Base-by-base conservation (phyloP, 2,113 vertebrate genomes). In the Epinephelus lanceolatus region DNA sequence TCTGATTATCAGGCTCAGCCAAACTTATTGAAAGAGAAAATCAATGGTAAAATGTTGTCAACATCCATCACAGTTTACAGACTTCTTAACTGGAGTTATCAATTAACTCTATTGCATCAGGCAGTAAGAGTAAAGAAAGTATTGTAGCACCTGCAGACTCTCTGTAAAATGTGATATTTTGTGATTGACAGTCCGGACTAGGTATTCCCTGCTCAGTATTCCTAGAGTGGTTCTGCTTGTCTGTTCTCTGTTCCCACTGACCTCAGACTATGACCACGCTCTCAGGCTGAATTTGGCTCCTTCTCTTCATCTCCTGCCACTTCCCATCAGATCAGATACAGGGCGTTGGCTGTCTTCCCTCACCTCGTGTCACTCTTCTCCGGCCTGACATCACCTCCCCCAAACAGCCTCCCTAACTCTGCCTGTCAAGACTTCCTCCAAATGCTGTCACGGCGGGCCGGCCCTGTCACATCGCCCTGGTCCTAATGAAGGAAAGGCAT, bases 281-380 rank as follows among this genome's bases (percentile, higher is more conserved):
- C 82, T 92, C 76, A 47, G 80, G 19, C 76, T 53, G 65, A 82
- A 76, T 89, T 85, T 86, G 77, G 69, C 84, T 87, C 61, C 80
- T 62, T 75, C 77, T 76, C 71, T 83, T 85, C 85, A 77, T 85
- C 82, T 83, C 61, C 85, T 90, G 90, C 69, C 92, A 82, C 78
- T 49, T 88, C 86, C 63, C 53, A 83, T 94, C 81, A 84, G 66
- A 88, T 91, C 87, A 89, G 69, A 88, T 76, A 40, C 76, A 69
- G 73, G 85, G 81, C 18, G 72, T 71, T 67, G 81, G 56, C 77
- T 72, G 71, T 87, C 90, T 86, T 65, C 73, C 62, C 67, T 56
- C 85, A 77, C 71, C 81, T 78, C 69, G 21, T 66, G 77, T 88
- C 85, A 68, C 71, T 82, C 81, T 49, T 80, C 73, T 73, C 42